A percentile compares a stretch with the other conserved stretches of the same genome.
Evolutionary conservation across 1,140 invertebrate genomes (phyloP).

Genomic region (Fopius arisanus): DNA sequence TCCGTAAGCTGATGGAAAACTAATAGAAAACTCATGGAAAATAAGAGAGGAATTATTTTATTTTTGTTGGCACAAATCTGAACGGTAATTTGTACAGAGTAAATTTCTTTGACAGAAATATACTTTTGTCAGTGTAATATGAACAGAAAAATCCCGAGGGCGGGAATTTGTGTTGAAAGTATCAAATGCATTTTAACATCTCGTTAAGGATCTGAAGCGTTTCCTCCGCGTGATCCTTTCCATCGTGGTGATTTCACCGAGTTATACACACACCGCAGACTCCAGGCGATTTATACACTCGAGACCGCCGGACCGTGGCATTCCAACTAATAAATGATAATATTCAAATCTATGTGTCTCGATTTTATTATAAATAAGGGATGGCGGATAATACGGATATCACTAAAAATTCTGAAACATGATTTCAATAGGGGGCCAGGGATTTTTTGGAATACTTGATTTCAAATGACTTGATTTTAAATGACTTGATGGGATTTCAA

Average conservation of each 20-base stretch:
- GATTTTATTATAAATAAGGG: background rate
- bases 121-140: background rate
- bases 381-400: too few relatives aligned
- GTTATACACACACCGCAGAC: background rate
- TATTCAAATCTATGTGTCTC: background rate
- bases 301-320: background rate
- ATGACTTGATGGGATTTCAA: too few relatives aligned
- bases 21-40: too few relatives aligned
- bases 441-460: too few relatives aligned
- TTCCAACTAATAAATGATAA: constrained; percentile 5
- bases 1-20: too few relatives aligned
- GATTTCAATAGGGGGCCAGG: too few relatives aligned
- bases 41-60: too few relatives aligned
- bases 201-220: constrained; percentile 11
- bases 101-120: too few relatives aligned
- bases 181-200: background rate
- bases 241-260: background rate
- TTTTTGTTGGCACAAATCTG: too few relatives aligned
- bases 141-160: background rate
- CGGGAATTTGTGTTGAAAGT: background rate
- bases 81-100: too few relatives aligned
- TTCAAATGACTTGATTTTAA: too few relatives aligned
- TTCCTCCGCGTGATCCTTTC: constrained; percentile 10
- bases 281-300: background rate
- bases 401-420: too few relatives aligned